Percentiles rank a stretch among this genome's conserved stretches.
These are phyloP conservation scores for Lophura nycthemera DNA, from an alignment of 2,113 vertebrate species.

Conservation along the genomic window DNA sequence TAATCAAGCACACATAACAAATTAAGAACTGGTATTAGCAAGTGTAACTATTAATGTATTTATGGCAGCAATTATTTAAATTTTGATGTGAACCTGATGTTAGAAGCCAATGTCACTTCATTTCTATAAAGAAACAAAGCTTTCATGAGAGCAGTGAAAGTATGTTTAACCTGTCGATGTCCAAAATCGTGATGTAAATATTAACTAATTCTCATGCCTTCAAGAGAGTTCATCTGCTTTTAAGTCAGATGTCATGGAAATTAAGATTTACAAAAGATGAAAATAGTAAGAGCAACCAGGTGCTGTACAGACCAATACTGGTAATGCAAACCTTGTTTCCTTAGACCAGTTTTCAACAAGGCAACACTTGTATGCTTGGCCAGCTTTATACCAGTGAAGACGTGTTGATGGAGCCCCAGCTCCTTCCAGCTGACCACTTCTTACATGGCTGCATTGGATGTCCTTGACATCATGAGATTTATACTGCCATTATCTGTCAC, in stretches of 20 bases:
- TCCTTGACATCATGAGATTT: neutral
- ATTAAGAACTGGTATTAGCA: neutral
- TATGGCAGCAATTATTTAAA: neutral
- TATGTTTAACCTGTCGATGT: neutral
- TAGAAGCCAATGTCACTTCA: neutral
- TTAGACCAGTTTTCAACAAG: neutral
- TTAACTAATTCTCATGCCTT: neutral
- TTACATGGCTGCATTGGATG: neutral
- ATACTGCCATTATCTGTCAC: neutral
- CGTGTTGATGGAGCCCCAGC: neutral
- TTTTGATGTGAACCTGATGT: neutral
- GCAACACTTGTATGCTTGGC: neutral
- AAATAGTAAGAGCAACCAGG: neutral
- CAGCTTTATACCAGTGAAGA: neutral
- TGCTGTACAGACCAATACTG: neutral
- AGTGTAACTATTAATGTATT: neutral
- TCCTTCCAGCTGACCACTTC: neutral
- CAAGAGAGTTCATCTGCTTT: neutral
- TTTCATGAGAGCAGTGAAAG: neutral
- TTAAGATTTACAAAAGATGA: neutral
- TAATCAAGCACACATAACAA: neutral
- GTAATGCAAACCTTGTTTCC: neutral
- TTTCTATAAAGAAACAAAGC: neutral
- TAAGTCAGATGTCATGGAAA: neutral
- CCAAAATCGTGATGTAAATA: neutral